These are phyloP conservation scores for Calidris pygmaea DNA, from an alignment of 2,113 vertebrate species.

Conservation along the genomic window DNA sequence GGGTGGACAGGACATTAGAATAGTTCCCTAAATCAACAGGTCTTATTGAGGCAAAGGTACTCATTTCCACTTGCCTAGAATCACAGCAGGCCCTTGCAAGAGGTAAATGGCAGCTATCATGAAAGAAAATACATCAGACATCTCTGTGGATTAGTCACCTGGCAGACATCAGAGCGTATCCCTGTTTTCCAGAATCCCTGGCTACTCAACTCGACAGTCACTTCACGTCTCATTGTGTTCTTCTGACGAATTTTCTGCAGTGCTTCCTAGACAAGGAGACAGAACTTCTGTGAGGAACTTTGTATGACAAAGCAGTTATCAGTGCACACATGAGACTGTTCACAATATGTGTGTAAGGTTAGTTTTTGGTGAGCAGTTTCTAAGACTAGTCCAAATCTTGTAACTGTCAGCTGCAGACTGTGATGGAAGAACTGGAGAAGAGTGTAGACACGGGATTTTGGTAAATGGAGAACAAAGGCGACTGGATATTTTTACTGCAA, in stretches of 20 bases:
- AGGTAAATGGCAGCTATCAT: neutral
- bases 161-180: conserved; percentile 97
- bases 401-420: neutral
- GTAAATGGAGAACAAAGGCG: neutral
- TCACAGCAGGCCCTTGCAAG: neutral
- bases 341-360: neutral
- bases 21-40: neutral
- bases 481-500: neutral
- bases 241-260: conserved; percentile 99
- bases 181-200: conserved; percentile 99
- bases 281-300: neutral
- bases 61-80: neutral
- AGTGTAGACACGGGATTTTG: neutral
- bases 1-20: neutral
- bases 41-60: neutral
- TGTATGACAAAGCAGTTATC: neutral
- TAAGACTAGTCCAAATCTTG: neutral
- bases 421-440: neutral
- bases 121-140: neutral
- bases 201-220: conserved; percentile 96
- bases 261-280: conserved; percentile 83
- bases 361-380: neutral
- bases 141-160: conserved; percentile 75
- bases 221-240: conserved; percentile 98
- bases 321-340: fast-evolving